Conservation (phyloP, 2,797 vertebrate genomes). For the Macropus fuliginosus region DNA sequence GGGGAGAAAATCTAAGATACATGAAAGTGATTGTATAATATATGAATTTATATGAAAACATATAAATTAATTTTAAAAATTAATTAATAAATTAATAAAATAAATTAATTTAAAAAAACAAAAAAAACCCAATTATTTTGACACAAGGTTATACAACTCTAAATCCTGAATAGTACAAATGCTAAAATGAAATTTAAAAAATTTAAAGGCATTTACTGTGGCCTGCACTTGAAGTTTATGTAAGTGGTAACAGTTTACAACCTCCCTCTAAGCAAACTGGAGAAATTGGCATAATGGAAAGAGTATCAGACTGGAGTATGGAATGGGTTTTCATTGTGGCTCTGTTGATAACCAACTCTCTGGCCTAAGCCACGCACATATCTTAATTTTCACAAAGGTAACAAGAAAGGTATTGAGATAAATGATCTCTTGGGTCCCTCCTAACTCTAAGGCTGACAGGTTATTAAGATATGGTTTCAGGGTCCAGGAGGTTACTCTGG, state of each 20-base stretch:
- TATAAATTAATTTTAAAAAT: too few species aligned
- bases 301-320: background rate
- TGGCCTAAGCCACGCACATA: background rate
- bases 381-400: background rate
- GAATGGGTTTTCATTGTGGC: background rate
- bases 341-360: background rate
- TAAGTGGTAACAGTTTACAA: background rate
- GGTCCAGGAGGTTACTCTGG: background rate
- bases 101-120: background rate
- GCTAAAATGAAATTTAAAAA: background rate
- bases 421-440: background rate
- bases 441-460: background rate
- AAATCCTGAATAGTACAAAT: constrained; percentile 17
- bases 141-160: constrained; percentile 26
- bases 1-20: too few species aligned
- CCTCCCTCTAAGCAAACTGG: background rate
- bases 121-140: background rate
- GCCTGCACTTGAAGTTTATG: background rate
- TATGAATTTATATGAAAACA: too few species aligned
- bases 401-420: background rate
- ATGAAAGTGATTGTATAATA: too few species aligned
- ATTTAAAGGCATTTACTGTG: background rate
- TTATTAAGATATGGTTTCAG: background rate
- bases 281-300: background rate
- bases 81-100: too few species aligned